Base-by-base conservation (phyloP, 2,888 invertebrate genomes). In the Sceliomorpha sp. region DNA sequence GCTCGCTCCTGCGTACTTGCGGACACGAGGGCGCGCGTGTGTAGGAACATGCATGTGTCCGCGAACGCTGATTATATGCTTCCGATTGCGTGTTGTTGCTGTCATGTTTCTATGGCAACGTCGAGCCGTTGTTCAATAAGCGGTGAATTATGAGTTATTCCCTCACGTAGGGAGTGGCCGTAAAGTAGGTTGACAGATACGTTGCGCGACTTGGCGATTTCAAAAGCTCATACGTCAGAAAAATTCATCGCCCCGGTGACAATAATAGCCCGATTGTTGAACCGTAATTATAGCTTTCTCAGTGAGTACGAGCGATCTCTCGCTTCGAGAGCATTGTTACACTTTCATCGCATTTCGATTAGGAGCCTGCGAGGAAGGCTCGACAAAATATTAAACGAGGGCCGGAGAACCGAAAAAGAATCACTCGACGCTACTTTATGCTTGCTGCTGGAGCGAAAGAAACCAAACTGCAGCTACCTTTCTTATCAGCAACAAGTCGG, bases 91-190 rank as follows among this genome's bases (percentile, higher is more conserved):
- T 71, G 74, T 80, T 82, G 81, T 77, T 81, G 76, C 70, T 80
- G 80, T 79, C 76, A 74, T 73, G 84, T 85, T 80, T 67, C 81
- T 76, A 84, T 82, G 81, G 81, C 72, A 77, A 84, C 85, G 78
- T 47, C 69, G 53, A 47, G 59, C 67, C 72, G 75, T 79, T 83
- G 83, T 81, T 83, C 84, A 77, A 84, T 84, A 84, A 79, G 72
- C 72, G 73, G 56, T 79, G 75, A 83, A 82, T 82, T 81, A 82
- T 81, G 76, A 81, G 78, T 76, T 73, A 77, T 73, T 66, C 59
- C 60, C 50, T 67, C 29, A 45, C 45, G 31, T 10, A 40, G 62
- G 58, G 51, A 53, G 51, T 51, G 64, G 70, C 48, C 39, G 50
- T 50, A 59, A 70, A 63, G 63, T 68, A 68, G 71, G 68, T 68